A percentile compares a stretch with the other conserved stretches of the same genome.
Evolutionary conservation across 1,140 invertebrate genomes (phyloP).

Genomic region (Drosophila rhopaloa): DNA sequence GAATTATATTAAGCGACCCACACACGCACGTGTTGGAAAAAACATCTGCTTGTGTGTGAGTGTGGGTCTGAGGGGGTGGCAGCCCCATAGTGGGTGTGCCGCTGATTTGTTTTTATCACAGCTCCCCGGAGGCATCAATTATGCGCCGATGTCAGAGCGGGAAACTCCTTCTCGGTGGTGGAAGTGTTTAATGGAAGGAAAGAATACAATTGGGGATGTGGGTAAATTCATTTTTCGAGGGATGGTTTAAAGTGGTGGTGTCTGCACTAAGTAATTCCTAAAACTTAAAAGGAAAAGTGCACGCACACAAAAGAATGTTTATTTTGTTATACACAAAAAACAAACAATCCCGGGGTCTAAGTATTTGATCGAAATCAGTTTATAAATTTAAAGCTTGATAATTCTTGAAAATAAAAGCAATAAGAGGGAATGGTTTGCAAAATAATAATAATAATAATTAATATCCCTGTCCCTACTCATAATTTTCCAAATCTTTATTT

Average conservation of each 20-base stretch:
- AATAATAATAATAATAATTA: too few relatives aligned
- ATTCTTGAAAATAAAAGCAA: neutral
- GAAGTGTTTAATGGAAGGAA: conserved; percentile 50
- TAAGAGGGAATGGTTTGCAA: too few relatives aligned
- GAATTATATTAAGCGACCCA: conserved; percentile 76
- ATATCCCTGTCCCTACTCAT: too few relatives aligned
- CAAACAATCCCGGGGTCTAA: neutral
- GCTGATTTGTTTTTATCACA: conserved; percentile 82
- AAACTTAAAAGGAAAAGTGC: conserved; percentile 24
- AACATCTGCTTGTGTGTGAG: conserved; percentile 26
- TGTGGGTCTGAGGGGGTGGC: conserved; percentile 9
- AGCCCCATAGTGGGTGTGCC: conserved; percentile 40
- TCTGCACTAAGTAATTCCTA: neutral
- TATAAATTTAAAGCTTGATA: neutral
- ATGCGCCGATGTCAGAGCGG: conserved; percentile 58
- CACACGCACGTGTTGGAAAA: conserved; percentile 29
- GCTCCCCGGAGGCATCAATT: conserved; percentile 81
- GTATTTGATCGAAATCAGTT: conserved; percentile 1
- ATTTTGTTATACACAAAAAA: neutral
- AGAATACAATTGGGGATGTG: conserved; percentile 26
- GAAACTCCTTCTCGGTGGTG: conserved; percentile 26
- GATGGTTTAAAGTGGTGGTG: conserved; percentile 28
- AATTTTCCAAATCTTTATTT: too few relatives aligned
- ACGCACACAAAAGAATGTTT: neutral
- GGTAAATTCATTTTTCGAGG: conserved; percentile 6